A percentile compares a stretch with the other conserved stretches of the same genome.
Conservation (phyloP, 2,113 vertebrate genomes). For the Eulemur rufifrons region DNA sequence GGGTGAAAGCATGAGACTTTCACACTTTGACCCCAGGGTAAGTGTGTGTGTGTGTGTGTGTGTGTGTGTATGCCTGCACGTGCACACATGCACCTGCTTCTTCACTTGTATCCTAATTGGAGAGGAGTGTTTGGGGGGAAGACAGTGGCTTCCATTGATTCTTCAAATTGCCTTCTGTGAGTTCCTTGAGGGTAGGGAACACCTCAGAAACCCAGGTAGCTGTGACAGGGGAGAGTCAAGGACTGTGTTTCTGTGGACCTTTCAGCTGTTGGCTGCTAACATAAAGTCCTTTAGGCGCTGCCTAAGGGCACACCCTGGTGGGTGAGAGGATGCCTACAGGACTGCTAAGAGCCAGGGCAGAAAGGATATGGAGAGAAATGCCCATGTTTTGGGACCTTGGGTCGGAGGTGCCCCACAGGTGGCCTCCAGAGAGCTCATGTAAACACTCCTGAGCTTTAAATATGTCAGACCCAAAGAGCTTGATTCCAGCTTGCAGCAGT, state of each 20-base stretch:
- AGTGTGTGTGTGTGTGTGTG: not conserved
- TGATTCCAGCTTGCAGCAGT: not conserved
- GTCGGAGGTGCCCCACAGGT: not conserved
- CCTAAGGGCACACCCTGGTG: not conserved
- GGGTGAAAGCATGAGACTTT: not conserved
- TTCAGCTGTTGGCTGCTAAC: not conserved
- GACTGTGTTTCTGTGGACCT: not conserved
- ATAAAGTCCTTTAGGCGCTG: not conserved
- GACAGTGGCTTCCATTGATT: not conserved
- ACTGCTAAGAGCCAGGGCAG: not conserved
- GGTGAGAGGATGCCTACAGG: not conserved
- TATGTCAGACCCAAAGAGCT: not conserved
- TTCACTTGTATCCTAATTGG: not conserved
- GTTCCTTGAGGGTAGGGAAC: not conserved
- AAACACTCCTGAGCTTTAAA: not conserved
- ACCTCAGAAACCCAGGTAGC: not conserved
- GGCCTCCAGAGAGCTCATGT: not conserved
- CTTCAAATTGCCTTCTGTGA: not conserved
- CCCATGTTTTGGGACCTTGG: not conserved
- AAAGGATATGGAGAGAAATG: not conserved
- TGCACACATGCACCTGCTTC: not conserved
- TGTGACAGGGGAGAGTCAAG: not conserved
- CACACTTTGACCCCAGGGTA: not conserved
- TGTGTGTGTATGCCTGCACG: not conserved
- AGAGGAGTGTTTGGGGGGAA: not conserved